Evolutionary conservation across 1,140 invertebrate species (phyloP).

Genomic region (Philaenus spumarius): DNA sequence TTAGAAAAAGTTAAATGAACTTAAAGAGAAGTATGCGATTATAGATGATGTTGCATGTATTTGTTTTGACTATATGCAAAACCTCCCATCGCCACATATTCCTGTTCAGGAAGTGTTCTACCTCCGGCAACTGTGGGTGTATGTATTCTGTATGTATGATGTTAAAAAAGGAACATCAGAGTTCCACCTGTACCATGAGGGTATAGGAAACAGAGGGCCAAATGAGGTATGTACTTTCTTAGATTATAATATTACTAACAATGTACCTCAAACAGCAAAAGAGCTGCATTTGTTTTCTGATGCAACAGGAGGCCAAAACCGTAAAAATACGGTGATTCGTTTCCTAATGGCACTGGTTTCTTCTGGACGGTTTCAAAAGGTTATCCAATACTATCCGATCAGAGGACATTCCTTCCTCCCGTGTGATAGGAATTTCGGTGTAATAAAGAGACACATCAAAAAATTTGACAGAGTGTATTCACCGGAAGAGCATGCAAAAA

Average conservation of each 20-base stretch:
- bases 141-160: constrained; percentile 20
- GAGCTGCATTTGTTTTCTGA: constrained; percentile 20
- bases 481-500: neutral
- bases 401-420: constrained; percentile 31
- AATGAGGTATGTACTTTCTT: constrained; percentile 19
- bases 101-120: no score
- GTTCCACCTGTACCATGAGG: constrained; percentile 22
- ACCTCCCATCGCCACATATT: constrained; percentile 28
- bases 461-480: constrained; percentile 2
- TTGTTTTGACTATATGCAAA: no score
- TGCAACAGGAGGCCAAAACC: no score
- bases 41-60: constrained; percentile 29
- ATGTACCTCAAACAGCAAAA: neutral
- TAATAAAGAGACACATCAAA: constrained; percentile 24
- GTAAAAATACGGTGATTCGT: constrained; percentile 11
- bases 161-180: constrained; percentile 20
- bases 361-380: constrained; percentile 21
- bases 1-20: constrained; percentile 29
- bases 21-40: constrained; percentile 26
- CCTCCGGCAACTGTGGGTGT: constrained; percentile 22
- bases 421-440: constrained; percentile 31
- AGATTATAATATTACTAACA: constrained; percentile 6
- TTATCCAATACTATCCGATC: constrained; percentile 27
- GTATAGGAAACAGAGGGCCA: constrained; percentile 14
- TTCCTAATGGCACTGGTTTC: constrained; percentile 14